Base-by-base conservation (phyloP, 2,888 invertebrate genomes). In the Andrena fulva region DNA sequence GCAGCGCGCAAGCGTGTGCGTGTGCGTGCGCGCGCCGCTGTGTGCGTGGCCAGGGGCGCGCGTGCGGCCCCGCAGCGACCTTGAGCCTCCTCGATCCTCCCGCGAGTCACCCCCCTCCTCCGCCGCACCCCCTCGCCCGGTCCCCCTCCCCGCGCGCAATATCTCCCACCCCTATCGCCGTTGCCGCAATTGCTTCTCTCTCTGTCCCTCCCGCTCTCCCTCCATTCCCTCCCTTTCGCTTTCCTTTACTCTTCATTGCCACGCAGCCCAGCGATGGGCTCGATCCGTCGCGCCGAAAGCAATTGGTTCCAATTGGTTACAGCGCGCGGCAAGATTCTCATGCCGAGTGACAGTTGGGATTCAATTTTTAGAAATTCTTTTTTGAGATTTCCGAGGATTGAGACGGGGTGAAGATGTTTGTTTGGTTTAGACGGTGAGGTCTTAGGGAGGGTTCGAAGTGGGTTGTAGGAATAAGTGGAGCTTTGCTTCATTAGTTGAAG, bases 31-130 rank as follows among this genome's bases (percentile, higher is more conserved):
- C 71, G 59, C 86, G 86, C 85, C 79, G 52, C 73, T 88, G 90
- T 90, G 87, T 89, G 87, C 84, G 91, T 89, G 88, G 76, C 84
- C 80, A 83, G 87, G 88, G 84, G 82, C 92, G 93, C 93, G 93
- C 92, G 93, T 93, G 93, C 93, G 92, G 91, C 91, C 90, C 91
- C 90, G 88, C 87, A 87, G 89, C 92, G 93, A 93, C 93, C 93
- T 93, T 93, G 93, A 92, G 91, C 88, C 91, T 89, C 89, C 90
- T 84, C 85, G 78, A 75, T 88, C 83, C 84, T 84, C 78, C 80
- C 84, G 80, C 77, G 80, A 69, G 62, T 83, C 73, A 20, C 20
- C 82, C 80, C 79, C 75, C 63, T 67, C 62, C 66, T 66, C 74
- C 77, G 75, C 64, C 71, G 68, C 62, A 0, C 20, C 20, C 20